These are phyloP conservation scores for Echiichthys vipera DNA, from an alignment of 2,797 vertebrate species.

Conservation along the genomic window DNA sequence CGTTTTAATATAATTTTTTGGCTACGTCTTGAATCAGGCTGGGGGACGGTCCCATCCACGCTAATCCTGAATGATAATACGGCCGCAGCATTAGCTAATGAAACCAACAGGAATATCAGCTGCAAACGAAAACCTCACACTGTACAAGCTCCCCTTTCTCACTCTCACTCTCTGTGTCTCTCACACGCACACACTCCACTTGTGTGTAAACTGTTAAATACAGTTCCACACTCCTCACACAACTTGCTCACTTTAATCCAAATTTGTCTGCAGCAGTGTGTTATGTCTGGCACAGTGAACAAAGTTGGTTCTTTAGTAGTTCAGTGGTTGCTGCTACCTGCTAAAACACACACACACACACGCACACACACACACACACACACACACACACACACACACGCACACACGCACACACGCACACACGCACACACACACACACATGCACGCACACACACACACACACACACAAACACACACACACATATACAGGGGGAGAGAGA, in stretches of 20 bases:
- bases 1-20: conserved; percentile 64
- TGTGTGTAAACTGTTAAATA: conserved; percentile 40
- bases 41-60: conserved; percentile 37
- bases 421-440: conserved; percentile 20
- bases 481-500: conserved; percentile 46
- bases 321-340: conserved; percentile 25
- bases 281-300: neutral
- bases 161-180: no score
- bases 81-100: conserved; percentile 66
- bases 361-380: conserved; percentile 33
- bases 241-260: conserved; percentile 26
- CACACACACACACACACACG: conserved; percentile 33
- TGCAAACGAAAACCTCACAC: conserved; percentile 24
- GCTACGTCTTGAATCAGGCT: conserved; percentile 57
- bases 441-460: conserved; percentile 33
- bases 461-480: conserved; percentile 34
- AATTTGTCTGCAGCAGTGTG: conserved; percentile 27
- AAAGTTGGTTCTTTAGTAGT: conserved; percentile 17
- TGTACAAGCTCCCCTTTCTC: neutral
- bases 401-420: conserved; percentile 34
- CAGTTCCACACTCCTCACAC: conserved; percentile 2
- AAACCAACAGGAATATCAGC: conserved; percentile 51
- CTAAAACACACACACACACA: conserved; percentile 21
- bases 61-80: conserved; percentile 70
- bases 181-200: conserved; percentile 2